Evolutionary conservation across 35 echinoderm and acorn worm genomes (phyloP), one percentile per base, ranked within the genome.

Genomic region (Hemicentrotus pulcherrimus): DNA sequence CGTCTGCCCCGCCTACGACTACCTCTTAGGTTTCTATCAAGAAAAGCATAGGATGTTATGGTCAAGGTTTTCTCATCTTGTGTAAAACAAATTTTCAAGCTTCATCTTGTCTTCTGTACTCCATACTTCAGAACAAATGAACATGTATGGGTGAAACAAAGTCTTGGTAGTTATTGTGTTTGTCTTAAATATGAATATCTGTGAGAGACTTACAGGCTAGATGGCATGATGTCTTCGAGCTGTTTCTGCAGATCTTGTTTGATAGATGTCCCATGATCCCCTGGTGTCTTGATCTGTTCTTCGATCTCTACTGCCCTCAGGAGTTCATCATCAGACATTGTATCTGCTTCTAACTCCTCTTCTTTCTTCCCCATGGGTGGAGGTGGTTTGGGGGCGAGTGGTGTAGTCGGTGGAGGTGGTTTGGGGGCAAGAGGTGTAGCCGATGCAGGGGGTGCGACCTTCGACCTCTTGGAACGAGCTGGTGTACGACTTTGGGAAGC

Each of bases 161-260:
- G 48, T 13, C 12, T 10, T 50, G 50, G 50, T 14, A 55, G 50
- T 6, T 55, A 55, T 55, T 55, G 50, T 15, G 15, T 55, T 8
- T 55, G 50, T 60, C 55, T 30, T 94, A 31, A 41, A 31, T 31
- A 31, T 13, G 86, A 88, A 24, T 31, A 31, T 4, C 30, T 55
- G 50, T 55, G 9, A 31, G n/a, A 48, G 4, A 97, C 98, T 97
- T 92, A 99, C 98, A 96, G 94, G 2, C 96, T 91, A 16, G 98
- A 96, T 32, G 97, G 85, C 98, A 97, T 99, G 47, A 99, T 89
- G 47, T 97, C 95, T 65, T 97, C 97, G 32, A 99, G 95, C 31
- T 99, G 98, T 32, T 96, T 97, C 71, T 99, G 97, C 30, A 99
- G 95, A 50, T 97, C 96, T 94, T 96, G 94, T 60, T 99, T 96